phyloP scores from a whole-genome alignment of 2,888 invertebrate genomes.

The Gari tellinella region DNA sequence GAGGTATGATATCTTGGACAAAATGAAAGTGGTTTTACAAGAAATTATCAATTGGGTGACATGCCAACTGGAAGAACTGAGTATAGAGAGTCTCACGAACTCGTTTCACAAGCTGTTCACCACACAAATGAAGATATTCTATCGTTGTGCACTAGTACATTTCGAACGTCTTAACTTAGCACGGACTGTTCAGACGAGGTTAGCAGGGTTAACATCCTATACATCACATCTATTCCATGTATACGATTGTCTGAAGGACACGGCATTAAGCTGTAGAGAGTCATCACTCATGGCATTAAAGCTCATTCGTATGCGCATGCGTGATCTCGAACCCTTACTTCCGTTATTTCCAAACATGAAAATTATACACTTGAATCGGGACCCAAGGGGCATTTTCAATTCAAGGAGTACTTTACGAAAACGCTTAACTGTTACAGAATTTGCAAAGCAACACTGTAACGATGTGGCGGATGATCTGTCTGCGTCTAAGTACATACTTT shows the following conservation, averaged over 20 bases:
- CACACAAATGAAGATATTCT: no score
- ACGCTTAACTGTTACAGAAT: background rate
- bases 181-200: no score
- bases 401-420: conserved; percentile 6
- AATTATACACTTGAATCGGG: conserved; percentile 25
- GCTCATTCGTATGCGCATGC: conserved; percentile 12
- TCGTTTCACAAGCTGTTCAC: no score
- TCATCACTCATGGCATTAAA: conserved; percentile 13
- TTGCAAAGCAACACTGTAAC: background rate
- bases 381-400: conserved; percentile 30
- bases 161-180: no score
- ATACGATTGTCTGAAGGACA: background rate
- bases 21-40: no score
- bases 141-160: no score
- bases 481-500: background rate
- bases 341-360: conserved; percentile 29
- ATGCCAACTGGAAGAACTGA: no score
- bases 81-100: no score
- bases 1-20: no score
- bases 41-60: no score
- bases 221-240: no score
- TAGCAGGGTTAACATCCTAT: no score
- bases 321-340: background rate
- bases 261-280: background rate
- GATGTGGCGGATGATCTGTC: background rate